phyloP scores from a whole-genome alignment of 1,140 invertebrate genomes.

The Hyphantria cunea region DNA sequence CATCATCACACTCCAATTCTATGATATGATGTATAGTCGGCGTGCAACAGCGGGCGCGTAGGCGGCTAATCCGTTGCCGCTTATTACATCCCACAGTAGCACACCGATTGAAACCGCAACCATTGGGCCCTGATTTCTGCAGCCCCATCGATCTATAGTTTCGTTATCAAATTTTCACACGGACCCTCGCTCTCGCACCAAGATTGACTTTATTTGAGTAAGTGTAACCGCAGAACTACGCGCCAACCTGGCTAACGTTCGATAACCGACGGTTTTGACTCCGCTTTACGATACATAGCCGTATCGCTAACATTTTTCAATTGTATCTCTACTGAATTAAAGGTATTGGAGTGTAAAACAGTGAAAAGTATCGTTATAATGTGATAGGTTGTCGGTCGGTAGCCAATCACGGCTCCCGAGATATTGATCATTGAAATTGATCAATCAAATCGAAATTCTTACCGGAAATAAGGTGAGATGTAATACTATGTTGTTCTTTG shows the following conservation, averaged over 20 bases:
- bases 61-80: conserved; percentile 63
- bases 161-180: conserved; percentile 81
- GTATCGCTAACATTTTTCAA: conserved; percentile 44
- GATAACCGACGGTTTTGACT: conserved; percentile 41
- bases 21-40: neutral
- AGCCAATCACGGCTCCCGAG: conserved; percentile 73
- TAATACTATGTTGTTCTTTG: conserved; percentile 60
- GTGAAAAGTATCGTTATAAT: conserved; percentile 45
- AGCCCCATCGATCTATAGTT: conserved; percentile 77
- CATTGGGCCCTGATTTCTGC: conserved; percentile 67
- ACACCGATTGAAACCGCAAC: conserved; percentile 74
- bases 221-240: conserved; percentile 73
- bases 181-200: conserved; percentile 61
- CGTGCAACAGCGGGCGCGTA: conserved; percentile 8
- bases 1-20: too few species aligned
- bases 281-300: conserved; percentile 52
- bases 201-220: conserved; percentile 80
- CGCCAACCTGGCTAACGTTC: conserved; percentile 41
- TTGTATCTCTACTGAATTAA: conserved; percentile 31
- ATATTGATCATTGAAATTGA: conserved; percentile 78
- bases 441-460: conserved; percentile 77
- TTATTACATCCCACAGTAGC: conserved; percentile 77
- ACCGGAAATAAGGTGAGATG: conserved; percentile 78
- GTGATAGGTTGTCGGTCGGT: conserved; percentile 52
- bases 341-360: conserved; percentile 59